Conservation (phyloP, 2,797 vertebrate genomes). For the Tenualosa ilisha region DNA sequence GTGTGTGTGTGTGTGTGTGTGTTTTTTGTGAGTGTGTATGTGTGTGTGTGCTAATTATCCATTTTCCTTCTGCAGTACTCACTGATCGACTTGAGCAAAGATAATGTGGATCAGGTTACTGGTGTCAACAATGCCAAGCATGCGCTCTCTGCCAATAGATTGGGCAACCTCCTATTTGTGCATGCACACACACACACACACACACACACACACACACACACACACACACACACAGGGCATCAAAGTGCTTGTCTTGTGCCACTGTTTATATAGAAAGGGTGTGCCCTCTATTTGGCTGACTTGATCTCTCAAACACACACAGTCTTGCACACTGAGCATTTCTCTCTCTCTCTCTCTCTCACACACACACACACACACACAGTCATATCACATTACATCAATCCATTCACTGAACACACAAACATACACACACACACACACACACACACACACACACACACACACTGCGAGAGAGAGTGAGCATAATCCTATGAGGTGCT, state of each 20-base stretch:
- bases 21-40: neutral
- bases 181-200: conserved; percentile 18
- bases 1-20: neutral
- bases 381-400: neutral
- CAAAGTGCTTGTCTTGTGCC: neutral
- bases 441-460: neutral
- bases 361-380: neutral
- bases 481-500: neutral
- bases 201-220: neutral
- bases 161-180: neutral
- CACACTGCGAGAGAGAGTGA: neutral
- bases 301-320: neutral
- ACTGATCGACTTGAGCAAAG: neutral
- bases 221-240: neutral
- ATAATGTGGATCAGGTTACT: conserved; percentile 2
- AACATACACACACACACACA: neutral
- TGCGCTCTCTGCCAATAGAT: neutral
- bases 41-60: conserved; percentile 1
- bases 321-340: neutral
- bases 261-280: neutral
- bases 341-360: neutral
- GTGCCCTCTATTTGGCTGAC: neutral
- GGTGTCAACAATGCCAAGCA: neutral
- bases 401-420: neutral
- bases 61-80: neutral